Evolutionary conservation across 2,888 invertebrate genomes (phyloP).

Genomic region (Zhuqinia jingwanae): DNA sequence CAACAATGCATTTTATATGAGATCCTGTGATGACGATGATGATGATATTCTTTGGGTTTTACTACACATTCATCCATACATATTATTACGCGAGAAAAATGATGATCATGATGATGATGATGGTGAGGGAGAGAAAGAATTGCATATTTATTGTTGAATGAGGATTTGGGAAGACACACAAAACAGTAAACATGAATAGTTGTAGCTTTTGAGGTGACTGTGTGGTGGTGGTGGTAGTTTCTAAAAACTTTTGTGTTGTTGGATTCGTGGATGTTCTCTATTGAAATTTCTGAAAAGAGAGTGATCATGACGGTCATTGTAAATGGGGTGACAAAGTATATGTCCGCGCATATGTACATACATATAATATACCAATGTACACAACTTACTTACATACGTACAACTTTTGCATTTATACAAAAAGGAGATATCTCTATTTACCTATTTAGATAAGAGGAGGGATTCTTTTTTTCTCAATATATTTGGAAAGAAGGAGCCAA

Average conservation of each 20-base stretch:
- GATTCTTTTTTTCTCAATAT: slow-evolving; percentile 33
- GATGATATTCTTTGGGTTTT: slow-evolving; percentile 7
- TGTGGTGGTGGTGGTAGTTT: slow-evolving; percentile 64
- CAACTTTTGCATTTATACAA: slow-evolving; percentile 19
- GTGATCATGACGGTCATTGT: slow-evolving; percentile 68
- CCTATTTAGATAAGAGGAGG: slow-evolving; percentile 58
- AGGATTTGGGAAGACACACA: slow-evolving; percentile 46
- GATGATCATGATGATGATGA: not conserved
- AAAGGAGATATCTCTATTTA: slow-evolving; percentile 67
- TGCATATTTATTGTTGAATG: slow-evolving; percentile 26
- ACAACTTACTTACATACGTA: too few species aligned
- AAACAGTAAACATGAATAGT: slow-evolving; percentile 62
- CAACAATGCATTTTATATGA: not conserved
- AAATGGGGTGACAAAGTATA: slow-evolving; percentile 59
- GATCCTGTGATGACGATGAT: not conserved
- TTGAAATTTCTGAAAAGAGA: slow-evolving; percentile 55
- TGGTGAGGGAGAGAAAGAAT: slow-evolving; percentile 36
- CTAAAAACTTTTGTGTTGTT: slow-evolving; percentile 46
- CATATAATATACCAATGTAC: too few species aligned
- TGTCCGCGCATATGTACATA: slow-evolving; percentile 3
- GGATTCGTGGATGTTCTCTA: slow-evolving; percentile 36
- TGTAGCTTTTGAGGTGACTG: slow-evolving; percentile 52
- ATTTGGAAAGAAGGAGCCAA: not conserved
- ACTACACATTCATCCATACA: not conserved
- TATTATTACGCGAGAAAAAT: slow-evolving; percentile 4